Base-by-base conservation (phyloP, 1,140 invertebrate genomes). In the Ceratina australensis region DNA sequence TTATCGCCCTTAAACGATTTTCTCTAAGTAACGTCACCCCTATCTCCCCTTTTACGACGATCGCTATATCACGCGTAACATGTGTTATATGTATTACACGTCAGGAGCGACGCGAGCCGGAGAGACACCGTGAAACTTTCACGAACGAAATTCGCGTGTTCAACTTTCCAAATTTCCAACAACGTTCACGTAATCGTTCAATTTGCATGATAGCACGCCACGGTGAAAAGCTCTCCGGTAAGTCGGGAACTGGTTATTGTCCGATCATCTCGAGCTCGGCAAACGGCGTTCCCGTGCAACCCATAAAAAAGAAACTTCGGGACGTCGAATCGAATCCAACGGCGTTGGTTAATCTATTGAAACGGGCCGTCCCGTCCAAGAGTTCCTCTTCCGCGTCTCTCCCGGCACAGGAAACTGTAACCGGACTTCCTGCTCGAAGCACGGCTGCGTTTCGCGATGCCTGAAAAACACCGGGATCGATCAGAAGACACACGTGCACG, bases 401-500 rank as follows among this genome's bases (percentile, higher is more conserved):
- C n/a, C 18, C 10, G 16, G 18, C 0, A 20, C 3, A 49, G 52
- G 18, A 26, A 4, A n/a, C 4, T 3, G 15, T 10, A 18, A 28
- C 15, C 22, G 57, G 16, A 50, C 8, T 16, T 22, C 3, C n/a
- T n/a, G 5, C 1, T 5, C 3, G 42, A 1, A 15, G 22, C n/a
- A 16, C 13, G 22, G 28, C 56, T 52, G 56, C 65, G 73, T 69
- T 76, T 52, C 73, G 15, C 47, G 65, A 59, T 60, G 49, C 42
- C 56, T 69, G 24, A 56, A 59, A 76, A 76, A 76, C 67, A 64
- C 33, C 16, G 33, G 49, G 59, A 78, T 78, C 75, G 67, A 78
- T 78, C 68, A 24, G 28, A 50, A 47, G 66, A 60, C 68, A 78
- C 49, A 66, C 71, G 57, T 20, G 42, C 72, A 28, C 50, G 57